These are phyloP conservation scores for Xanthorhoe designata DNA, from an alignment of 2,888 invertebrate species.

Conservation along the genomic window DNA sequence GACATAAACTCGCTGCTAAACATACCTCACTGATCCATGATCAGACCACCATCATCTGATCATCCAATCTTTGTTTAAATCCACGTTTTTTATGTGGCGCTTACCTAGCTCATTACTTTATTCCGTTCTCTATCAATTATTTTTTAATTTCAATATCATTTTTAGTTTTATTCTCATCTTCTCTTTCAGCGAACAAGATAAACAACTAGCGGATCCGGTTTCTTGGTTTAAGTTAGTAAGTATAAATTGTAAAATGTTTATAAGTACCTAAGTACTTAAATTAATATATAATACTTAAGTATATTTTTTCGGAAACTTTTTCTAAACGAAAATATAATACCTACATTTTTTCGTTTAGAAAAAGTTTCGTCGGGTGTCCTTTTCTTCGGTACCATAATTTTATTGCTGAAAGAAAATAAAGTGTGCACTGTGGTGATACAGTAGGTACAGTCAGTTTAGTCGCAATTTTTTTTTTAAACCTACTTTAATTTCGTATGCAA, in stretches of 20 bases:
- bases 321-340: too few relatives aligned
- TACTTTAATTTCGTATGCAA: too few relatives aligned
- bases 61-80: constrained; percentile 11
- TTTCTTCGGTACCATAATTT: too few relatives aligned
- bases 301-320: too few relatives aligned
- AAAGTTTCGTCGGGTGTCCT: too few relatives aligned
- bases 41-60: constrained; percentile 2
- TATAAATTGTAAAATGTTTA: constrained; percentile 38
- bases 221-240: constrained; percentile 69
- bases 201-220: constrained; percentile 53
- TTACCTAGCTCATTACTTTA: constrained; percentile 13
- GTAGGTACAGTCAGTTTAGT: too few relatives aligned
- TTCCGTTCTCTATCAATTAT: not conserved
- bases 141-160: constrained; percentile 21
- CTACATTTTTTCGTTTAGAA: too few relatives aligned
- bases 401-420: too few relatives aligned
- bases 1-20: constrained; percentile 2
- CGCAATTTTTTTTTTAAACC: too few relatives aligned
- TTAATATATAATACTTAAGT: too few relatives aligned
- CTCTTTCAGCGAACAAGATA: constrained; percentile 64
- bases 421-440: too few relatives aligned
- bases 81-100: constrained; percentile 27
- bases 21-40: not conserved
- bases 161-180: constrained; percentile 38
- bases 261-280: not conserved